Percentiles rank a stretch among this genome's conserved stretches.
Conservation (phyloP, 2,888 invertebrate genomes). For the Malacosoma neustria region DNA sequence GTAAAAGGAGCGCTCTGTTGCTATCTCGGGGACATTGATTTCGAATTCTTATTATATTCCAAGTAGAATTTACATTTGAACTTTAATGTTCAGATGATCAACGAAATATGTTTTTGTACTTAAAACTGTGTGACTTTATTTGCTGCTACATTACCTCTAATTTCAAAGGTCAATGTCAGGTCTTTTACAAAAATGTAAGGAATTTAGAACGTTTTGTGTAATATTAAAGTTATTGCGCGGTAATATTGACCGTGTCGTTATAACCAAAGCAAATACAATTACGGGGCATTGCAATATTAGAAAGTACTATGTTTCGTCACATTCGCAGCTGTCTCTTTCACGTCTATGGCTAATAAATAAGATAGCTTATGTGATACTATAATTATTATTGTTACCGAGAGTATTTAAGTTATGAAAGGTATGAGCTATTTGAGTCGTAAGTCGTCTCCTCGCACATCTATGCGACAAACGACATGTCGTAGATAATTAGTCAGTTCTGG, state of each 20-base stretch:
- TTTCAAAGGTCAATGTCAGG: no score
- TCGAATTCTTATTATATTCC: not conserved
- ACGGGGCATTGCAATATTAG: slow-evolving; percentile 49
- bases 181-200: not conserved
- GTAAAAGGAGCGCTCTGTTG: not conserved
- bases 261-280: slow-evolving; percentile 36
- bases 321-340: not conserved
- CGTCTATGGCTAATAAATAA: not conserved
- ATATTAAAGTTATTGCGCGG: slow-evolving; percentile 7
- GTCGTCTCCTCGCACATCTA: no score
- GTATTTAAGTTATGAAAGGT: no score
- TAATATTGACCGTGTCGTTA: slow-evolving; percentile 31
- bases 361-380: not conserved
- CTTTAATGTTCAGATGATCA: no score
- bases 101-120: no score
- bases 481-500: no score
- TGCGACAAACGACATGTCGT: no score
- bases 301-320: slow-evolving; percentile 53
- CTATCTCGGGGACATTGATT: not conserved
- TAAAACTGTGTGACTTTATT: no score
- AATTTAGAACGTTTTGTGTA: not conserved
- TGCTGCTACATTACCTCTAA: no score
- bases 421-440: no score
- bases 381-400: not conserved
- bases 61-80: no score